Percentiles rank a stretch among this genome's conserved stretches.
Evolutionary conservation across 2,113 vertebrate species (phyloP).

Genomic region (Podarcis raffonei): DNA sequence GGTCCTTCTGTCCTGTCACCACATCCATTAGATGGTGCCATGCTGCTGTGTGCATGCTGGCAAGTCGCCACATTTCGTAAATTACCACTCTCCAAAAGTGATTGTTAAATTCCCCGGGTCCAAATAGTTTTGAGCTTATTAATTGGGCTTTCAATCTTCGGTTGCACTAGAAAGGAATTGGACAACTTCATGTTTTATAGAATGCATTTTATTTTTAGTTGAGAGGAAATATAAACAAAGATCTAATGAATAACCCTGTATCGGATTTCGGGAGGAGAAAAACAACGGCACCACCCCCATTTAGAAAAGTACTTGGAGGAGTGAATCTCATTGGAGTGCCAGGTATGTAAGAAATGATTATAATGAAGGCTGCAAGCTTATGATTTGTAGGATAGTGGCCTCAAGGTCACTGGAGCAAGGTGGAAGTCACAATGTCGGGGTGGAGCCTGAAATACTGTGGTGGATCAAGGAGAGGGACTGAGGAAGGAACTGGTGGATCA

Average conservation of each 20-base stretch:
- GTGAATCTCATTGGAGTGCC: no score
- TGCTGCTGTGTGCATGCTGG: neutral
- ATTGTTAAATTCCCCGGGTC: constrained; percentile 27
- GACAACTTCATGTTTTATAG: constrained; percentile 47
- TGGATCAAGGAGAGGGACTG: neutral
- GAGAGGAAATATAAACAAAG: neutral
- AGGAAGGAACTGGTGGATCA: neutral
- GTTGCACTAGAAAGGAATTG: constrained; percentile 19
- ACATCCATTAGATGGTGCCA: constrained; percentile 11
- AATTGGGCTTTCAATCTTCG: constrained; percentile 17
- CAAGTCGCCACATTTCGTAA: neutral
- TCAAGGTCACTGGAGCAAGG: no score
- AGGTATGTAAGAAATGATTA: no score
- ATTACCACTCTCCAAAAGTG: constrained; percentile 1
- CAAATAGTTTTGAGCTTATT: constrained; percentile 44
- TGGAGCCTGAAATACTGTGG: neutral
- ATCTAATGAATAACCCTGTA: neutral
- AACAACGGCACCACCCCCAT: no score
- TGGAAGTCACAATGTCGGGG: no score
- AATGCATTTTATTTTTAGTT: neutral
- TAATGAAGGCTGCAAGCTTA: neutral
- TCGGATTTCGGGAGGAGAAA: neutral
- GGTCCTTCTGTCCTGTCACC: neutral
- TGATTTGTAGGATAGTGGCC: neutral
- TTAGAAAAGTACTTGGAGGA: no score